These are phyloP conservation scores for Reinhardtius hippoglossoides DNA, from an alignment of 2,113 vertebrate species.

Conservation along the genomic window DNA sequence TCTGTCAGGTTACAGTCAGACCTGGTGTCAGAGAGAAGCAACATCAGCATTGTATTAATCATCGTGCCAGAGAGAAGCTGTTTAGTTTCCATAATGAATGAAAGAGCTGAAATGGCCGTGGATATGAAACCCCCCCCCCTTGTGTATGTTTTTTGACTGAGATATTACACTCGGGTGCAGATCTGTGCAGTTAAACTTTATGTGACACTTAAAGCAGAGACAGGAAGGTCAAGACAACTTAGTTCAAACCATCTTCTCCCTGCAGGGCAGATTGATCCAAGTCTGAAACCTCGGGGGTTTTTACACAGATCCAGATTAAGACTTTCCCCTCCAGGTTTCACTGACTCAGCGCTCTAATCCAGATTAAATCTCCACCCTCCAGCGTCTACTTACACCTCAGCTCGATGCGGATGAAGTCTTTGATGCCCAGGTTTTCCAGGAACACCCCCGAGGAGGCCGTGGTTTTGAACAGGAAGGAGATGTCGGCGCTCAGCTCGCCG, in stretches of 20 bases:
- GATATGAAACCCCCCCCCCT: no score
- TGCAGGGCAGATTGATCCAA: constrained; percentile 1
- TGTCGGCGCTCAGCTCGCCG: constrained; percentile 92
- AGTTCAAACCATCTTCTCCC: neutral
- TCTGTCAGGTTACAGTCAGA: no score
- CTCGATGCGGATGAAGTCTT: constrained; percentile 94
- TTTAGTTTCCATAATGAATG: no score
- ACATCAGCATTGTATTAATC: no score
- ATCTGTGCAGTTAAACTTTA: no score
- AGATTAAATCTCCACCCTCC: neutral
- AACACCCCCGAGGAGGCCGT: constrained; percentile 91
- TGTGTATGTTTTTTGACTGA: no score
- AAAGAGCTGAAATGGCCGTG: no score
- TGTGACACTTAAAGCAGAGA: no score
- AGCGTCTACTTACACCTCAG: constrained; percentile 73
- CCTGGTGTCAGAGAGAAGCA: no score
- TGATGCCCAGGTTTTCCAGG: constrained; percentile 95
- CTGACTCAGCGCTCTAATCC: constrained; percentile 47
- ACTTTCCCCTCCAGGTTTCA: constrained; percentile 69
- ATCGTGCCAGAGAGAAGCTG: no score
- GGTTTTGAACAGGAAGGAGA: constrained; percentile 97
- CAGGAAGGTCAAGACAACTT: neutral
- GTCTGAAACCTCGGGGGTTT: constrained; percentile 33
- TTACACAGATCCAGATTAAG: constrained; percentile 82
- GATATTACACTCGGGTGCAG: no score